Evolutionary conservation across 2,888 invertebrate genomes (phyloP).

Genomic region (Noctua comes): DNA sequence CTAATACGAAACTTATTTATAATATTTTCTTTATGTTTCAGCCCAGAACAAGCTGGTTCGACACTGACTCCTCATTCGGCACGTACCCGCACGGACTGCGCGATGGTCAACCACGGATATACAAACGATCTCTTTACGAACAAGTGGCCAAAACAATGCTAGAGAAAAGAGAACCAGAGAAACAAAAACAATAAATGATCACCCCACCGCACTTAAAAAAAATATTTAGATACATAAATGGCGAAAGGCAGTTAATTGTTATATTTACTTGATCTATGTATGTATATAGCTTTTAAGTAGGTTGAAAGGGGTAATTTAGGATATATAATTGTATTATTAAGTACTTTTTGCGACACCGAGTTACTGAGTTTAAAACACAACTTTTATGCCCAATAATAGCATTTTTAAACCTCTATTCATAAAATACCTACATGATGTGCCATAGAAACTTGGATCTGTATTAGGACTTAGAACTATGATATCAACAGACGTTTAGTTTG

Average conservation of each 20-base stretch:
- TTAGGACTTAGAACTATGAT: slow-evolving; percentile 20
- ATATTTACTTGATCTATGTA: slow-evolving; percentile 45
- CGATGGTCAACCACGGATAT: slow-evolving; percentile 84
- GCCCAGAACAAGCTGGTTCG: slow-evolving; percentile 85
- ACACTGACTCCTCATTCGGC: slow-evolving; percentile 79
- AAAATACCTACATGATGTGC: slow-evolving; percentile 37
- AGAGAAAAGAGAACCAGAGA: slow-evolving; percentile 71
- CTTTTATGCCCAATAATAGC: slow-evolving; percentile 1
- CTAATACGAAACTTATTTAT: background rate
- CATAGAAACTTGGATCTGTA: slow-evolving; percentile 43
- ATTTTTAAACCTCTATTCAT: background rate
- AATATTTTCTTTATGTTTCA: slow-evolving; percentile 67
- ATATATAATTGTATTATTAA: slow-evolving; percentile 15
- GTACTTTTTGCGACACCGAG: slow-evolving; percentile 4
- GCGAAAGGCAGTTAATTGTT: slow-evolving; percentile 39
- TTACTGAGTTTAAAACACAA: slow-evolving; percentile 8
- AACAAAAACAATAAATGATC: slow-evolving; percentile 68
- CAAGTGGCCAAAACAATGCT: slow-evolving; percentile 80
- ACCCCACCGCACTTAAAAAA: slow-evolving; percentile 10
- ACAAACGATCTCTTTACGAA: slow-evolving; percentile 85
- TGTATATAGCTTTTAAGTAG: slow-evolving; percentile 56
- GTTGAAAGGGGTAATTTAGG: slow-evolving; percentile 36
- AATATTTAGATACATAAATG: slow-evolving; percentile 21
- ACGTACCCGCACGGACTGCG: slow-evolving; percentile 76
- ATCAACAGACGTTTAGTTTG: slow-evolving; percentile 24